Conservation (phyloP, 2,888 invertebrate genomes). For the Drosophila algonquin region DNA sequence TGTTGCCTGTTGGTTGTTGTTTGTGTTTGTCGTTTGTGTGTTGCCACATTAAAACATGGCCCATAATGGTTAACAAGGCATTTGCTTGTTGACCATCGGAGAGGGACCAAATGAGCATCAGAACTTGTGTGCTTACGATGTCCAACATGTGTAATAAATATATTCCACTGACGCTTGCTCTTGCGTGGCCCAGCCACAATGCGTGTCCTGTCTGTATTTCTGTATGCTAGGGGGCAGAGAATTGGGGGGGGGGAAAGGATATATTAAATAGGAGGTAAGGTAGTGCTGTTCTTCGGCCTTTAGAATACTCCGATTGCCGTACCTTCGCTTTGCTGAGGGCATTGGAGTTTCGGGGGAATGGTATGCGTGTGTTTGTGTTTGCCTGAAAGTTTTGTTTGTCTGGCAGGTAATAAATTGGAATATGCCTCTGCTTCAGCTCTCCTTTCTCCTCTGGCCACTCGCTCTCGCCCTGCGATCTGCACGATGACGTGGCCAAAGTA, state of each 20-base stretch:
- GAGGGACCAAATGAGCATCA: slow-evolving; percentile 57
- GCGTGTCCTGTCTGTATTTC: slow-evolving; percentile 12
- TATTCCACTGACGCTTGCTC: slow-evolving; percentile 50
- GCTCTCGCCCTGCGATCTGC: neutral
- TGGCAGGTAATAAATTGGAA: slow-evolving; percentile 73
- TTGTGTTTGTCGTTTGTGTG: slow-evolving; percentile 46
- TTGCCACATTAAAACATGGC: slow-evolving; percentile 74
- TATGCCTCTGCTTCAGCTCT: slow-evolving; percentile 27
- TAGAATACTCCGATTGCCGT: neutral
- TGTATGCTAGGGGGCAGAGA: neutral
- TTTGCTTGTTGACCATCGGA: slow-evolving; percentile 72
- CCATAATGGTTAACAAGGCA: slow-evolving; percentile 79
- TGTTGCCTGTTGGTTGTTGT: slow-evolving; percentile 11
- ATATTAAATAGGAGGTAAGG: neutral
- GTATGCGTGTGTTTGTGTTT: slow-evolving; percentile 38
- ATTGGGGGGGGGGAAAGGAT: neutral
- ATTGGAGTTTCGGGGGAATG: slow-evolving; percentile 2
- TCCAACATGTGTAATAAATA: slow-evolving; percentile 79
- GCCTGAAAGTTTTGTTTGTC: slow-evolving; percentile 24
- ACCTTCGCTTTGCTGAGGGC: neutral
- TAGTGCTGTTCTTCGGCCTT: neutral
- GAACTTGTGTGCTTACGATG: slow-evolving; percentile 75
- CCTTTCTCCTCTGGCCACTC: neutral
- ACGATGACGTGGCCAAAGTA: slow-evolving; percentile 72
- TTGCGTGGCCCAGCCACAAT: slow-evolving; percentile 4